These are phyloP conservation scores for Salvelinus fontinalis DNA, from an alignment of 2,113 vertebrate genomes.

Conservation along the genomic window DNA sequence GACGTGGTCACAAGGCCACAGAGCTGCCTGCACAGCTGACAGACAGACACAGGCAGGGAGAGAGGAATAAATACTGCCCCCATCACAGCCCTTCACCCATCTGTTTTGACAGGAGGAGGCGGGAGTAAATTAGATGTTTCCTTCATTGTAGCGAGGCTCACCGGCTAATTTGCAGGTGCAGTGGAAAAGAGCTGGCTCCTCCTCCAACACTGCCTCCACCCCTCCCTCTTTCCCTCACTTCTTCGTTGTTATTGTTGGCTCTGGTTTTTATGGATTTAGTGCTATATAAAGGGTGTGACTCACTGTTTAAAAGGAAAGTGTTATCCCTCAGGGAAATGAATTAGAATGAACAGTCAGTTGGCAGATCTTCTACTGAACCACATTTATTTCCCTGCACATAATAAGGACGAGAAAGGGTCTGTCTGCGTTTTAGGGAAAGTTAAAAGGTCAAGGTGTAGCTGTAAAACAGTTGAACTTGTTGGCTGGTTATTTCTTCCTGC, in stretches of 20 bases:
- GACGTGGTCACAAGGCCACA: constrained; percentile 29
- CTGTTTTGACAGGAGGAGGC: constrained; percentile 46
- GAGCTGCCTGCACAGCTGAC: constrained; percentile 46
- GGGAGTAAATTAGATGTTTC: constrained; percentile 42
- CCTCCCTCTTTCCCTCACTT: constrained; percentile 1
- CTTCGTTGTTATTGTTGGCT: constrained; percentile 6
- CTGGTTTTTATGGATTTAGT: constrained; percentile 22
- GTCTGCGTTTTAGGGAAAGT: not conserved
- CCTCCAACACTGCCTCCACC: constrained; percentile 23
- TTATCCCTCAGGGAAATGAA: not conserved
- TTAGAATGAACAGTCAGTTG: not conserved
- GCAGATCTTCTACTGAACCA: not conserved
- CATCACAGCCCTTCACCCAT: not conserved
- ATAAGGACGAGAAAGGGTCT: not conserved
- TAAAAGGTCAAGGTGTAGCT: not conserved
- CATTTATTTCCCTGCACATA: not conserved
- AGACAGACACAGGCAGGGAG: constrained; percentile 19
- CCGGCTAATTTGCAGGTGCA: constrained; percentile 37
- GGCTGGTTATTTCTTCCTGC: constrained; percentile 32
- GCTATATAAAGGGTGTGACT: not conserved
- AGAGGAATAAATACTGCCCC: constrained; percentile 3
- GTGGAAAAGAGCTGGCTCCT: not conserved
- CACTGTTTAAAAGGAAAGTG: constrained; percentile 22
- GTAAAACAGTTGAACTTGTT: not conserved
- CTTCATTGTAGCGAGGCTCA: not conserved